Percentiles rank a stretch among this genome's conserved stretches.
These are phyloP conservation scores for Noctua fimbriata DNA, from an alignment of 2,888 invertebrate species.

Conservation along the genomic window DNA sequence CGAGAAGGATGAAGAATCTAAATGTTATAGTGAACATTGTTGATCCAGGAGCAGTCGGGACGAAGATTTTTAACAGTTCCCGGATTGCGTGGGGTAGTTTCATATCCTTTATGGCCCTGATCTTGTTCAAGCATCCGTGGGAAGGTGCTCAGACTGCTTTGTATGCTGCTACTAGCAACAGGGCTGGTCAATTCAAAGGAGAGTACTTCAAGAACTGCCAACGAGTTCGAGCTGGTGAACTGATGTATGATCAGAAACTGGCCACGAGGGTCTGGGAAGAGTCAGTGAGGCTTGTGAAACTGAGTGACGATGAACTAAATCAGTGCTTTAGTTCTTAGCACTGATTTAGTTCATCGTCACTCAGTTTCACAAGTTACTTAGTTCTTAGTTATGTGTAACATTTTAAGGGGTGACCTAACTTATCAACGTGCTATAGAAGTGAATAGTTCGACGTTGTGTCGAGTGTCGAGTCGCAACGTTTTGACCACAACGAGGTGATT, in stretches of 20 bases:
- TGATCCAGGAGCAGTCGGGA: constrained; percentile 96
- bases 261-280: constrained; percentile 95
- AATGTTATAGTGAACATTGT: constrained; percentile 94
- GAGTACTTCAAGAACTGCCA: constrained; percentile 95
- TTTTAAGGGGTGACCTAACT: neutral
- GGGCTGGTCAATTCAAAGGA: constrained; percentile 92
- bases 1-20: constrained; percentile 91
- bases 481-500: neutral
- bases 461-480: neutral
- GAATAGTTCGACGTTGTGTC: neutral
- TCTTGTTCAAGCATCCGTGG: constrained; percentile 93
- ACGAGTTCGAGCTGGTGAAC: constrained; percentile 90
- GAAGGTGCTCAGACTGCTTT: constrained; percentile 96
- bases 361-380: no score
- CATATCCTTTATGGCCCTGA: constrained; percentile 90
- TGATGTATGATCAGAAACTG: constrained; percentile 91
- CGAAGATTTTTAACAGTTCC: constrained; percentile 92
- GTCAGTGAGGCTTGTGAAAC: constrained; percentile 92
- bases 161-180: constrained; percentile 93
- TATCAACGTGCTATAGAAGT: neutral
- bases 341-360: no score
- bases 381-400: constrained; percentile 34
- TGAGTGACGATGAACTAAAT: constrained; percentile 92
- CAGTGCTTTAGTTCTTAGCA: constrained; percentile 82
- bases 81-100: constrained; percentile 89